Conservation (phyloP, 2,888 invertebrate species). For the Lepidochrysops patricia region DNA sequence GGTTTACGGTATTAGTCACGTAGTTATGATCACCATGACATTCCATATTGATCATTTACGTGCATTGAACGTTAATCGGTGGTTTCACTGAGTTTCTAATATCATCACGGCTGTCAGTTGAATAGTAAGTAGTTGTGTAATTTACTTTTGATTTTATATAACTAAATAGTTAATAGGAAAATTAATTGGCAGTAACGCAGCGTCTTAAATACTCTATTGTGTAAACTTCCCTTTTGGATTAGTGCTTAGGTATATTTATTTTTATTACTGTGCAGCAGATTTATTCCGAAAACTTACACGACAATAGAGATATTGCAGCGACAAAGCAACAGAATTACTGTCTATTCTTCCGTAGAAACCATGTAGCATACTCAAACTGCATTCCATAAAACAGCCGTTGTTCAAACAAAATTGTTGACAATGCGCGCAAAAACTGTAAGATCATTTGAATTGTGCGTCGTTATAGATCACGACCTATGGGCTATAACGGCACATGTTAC, state of each 20-base stretch:
- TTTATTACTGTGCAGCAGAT: too few relatives aligned
- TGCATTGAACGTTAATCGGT: not conserved
- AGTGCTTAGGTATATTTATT: too few relatives aligned
- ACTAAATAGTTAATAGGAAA: too few relatives aligned
- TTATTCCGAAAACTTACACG: too few relatives aligned
- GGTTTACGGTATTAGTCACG: not conserved
- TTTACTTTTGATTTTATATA: not conserved
- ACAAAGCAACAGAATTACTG: too few relatives aligned
- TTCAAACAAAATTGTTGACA: not conserved
- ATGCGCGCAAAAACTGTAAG: not conserved
- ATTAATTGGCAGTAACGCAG: too few relatives aligned
- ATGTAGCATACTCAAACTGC: too few relatives aligned
- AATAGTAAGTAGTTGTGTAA: not conserved
- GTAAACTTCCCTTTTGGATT: too few relatives aligned
- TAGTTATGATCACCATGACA: not conserved
- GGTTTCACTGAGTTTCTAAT: constrained; percentile 6
- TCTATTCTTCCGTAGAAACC: too few relatives aligned
- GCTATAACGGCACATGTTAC: not conserved
- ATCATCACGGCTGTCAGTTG: not conserved
- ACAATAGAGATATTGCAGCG: too few relatives aligned
- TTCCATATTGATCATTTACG: not conserved
- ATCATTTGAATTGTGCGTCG: not conserved
- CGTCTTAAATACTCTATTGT: too few relatives aligned
- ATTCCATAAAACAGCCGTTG: too few relatives aligned
- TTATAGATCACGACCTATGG: not conserved